Evolutionary conservation across 2,797 vertebrate genomes (phyloP), one percentile per base, ranked within the genome.

Genomic region (Dryobates pubescens): DNA sequence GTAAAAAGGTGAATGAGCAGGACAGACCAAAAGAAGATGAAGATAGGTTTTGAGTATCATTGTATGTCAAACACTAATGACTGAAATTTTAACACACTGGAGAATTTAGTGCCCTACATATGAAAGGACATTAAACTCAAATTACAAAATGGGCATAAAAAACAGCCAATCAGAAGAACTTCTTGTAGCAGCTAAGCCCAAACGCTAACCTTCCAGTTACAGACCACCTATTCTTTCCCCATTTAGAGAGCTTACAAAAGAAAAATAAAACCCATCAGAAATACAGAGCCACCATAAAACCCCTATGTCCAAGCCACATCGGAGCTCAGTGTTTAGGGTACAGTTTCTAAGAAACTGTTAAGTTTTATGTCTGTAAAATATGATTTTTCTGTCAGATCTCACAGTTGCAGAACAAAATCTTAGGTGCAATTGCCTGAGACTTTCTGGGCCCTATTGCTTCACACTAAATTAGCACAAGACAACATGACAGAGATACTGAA

Each of bases 1-100:
- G 34, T 63, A 87, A 90, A 94, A 94, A 91, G 51, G 14, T 78
- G 34, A 95, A 80, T 79, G 30, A 97, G n/a, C 32, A 94, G n/a
- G 56, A 87, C 47, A 77, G 64, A 38, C n/a, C 16, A 70, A 59
- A 23, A 27, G 49, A 20, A 6, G 13, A 72, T 23, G 34, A 63
- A 72, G 49, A 68, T 1, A 73, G 5, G 27, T 69, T 92, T 49
- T 79, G 29, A 88, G 56, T 0, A 9, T 41, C 34, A 41, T 2
- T 63, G 36, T 7, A 29, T 1, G 24, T 13, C 62, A 68, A 83
- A 54, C n/a, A 58, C 2, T 8, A n/a, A 69, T 17, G 34, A 64
- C 1, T 23, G 9, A 36, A 41, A 56, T 72, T 70, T 27, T 16
- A 59, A 65, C 22, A 29, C 11, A 30, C 1, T 41, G 36, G 45